phyloP scores from a whole-genome alignment of 2,888 invertebrate species.

The Apomyelois bistriatella region DNA sequence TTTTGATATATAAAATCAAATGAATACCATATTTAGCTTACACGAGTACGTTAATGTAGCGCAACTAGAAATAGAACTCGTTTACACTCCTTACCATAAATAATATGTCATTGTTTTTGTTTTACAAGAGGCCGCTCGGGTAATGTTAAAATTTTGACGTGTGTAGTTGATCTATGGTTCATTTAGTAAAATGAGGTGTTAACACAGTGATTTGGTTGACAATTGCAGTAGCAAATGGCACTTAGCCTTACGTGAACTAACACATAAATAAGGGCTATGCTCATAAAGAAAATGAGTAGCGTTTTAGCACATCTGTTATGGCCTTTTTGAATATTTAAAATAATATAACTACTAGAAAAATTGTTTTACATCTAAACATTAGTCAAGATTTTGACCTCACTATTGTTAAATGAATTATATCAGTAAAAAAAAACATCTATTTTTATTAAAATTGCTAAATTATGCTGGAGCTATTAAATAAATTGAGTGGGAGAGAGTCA shows the following conservation, averaged over 20 bases:
- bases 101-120: not conserved
- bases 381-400: too few relatives aligned
- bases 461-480: too few relatives aligned
- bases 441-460: too few relatives aligned
- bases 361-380: not conserved
- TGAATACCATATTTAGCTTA: too few relatives aligned
- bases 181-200: constrained; percentile 11
- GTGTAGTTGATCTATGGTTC: not conserved
- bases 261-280: not conserved
- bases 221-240: not conserved
- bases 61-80: not conserved
- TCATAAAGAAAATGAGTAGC: not conserved
- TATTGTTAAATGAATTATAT: too few relatives aligned
- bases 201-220: constrained; percentile 8
- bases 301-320: not conserved
- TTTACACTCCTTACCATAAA: constrained; percentile 3
- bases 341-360: not conserved
- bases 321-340: not conserved
- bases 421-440: too few relatives aligned
- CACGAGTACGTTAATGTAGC: not conserved
- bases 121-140: not conserved
- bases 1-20: too few relatives aligned
- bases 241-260: constrained; percentile 4
- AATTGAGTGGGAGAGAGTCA: too few relatives aligned
- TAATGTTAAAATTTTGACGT: not conserved